Evolutionary conservation across 2,888 invertebrate genomes (phyloP).

Genomic region (Oasisia sp.): DNA sequence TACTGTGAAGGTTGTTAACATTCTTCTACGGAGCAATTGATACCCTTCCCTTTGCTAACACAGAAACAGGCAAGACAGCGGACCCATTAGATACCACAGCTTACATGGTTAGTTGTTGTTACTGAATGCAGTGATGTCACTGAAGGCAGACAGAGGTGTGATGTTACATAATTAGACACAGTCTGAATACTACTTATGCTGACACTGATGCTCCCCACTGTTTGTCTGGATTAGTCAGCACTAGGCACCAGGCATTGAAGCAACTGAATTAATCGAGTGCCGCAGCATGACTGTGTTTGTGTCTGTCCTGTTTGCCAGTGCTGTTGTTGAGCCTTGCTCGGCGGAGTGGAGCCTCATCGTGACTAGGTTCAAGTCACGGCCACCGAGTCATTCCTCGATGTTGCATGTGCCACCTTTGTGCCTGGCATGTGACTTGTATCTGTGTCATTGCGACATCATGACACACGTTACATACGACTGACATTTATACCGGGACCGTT

Average conservation of each 20-base stretch:
- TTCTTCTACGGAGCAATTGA: neutral
- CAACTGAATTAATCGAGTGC: neutral
- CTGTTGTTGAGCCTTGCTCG: neutral
- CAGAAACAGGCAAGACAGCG: neutral
- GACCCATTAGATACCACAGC: neutral
- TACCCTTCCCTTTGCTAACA: neutral
- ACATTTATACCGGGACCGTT: neutral
- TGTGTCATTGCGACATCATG: neutral
- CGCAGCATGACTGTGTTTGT: neutral
- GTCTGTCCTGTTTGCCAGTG: neutral
- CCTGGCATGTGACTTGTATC: neutral
- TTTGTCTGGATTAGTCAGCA: neutral
- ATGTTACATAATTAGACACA: neutral
- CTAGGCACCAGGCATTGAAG: neutral
- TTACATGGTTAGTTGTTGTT: neutral
- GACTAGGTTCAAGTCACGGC: neutral
- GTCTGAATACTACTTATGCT: neutral
- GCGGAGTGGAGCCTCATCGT: neutral
- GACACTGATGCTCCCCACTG: neutral
- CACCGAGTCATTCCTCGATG: neutral
- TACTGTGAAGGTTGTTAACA: neutral
- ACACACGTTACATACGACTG: neutral
- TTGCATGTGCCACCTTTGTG: neutral
- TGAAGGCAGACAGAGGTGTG: slow-evolving; percentile 3
- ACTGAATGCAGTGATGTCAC: neutral